Evolutionary conservation across 1,140 invertebrate species (phyloP), one percentile per base, ranked within the genome.

Genomic region (Druon quercuslanigerum): DNA sequence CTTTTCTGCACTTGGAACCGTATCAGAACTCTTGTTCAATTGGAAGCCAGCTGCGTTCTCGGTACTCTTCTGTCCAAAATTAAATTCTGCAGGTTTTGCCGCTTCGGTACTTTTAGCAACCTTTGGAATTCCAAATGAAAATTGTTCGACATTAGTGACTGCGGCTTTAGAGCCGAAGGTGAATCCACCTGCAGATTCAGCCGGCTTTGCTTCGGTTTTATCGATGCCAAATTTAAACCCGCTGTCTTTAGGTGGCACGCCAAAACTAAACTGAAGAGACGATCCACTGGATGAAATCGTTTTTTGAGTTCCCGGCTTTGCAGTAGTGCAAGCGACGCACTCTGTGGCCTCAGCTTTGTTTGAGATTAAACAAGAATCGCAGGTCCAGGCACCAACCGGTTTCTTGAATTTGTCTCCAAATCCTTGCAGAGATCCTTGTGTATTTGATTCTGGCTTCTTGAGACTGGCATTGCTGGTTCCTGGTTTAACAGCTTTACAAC

Each of bases 401-500:
- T 91, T 88, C 75, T 92, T 92, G 85, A 92, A 90, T 72, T 86
- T 88, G 51, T 92, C 86, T 12, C 89, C 91, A 85, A 92, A 93
- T 19, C 90, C 90, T 51, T 57, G 74, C 19, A 56, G 17, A 73
- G 77, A n/a, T 19, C 71, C 75, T 72, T 33, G 46, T 46, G 72
- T 14, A 33, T 2, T 50, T 78, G 80, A 17, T 76, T 83, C 25
- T 87, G 14, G 70, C 83, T 51, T 86, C 81, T 66, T 88, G 77
- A 54, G 76, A 72, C 80, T 89, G 40, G 77, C 71, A 76, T 70
- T 71, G 56, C 82, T 52, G 9, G 40, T 84, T 20, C 90, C 92
- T 11, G 94, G 94, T 84, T 94, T 96, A 1, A 92, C 86, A 33
- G 94, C 92, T 74, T 94, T 93, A 85, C 95, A 96, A 78, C 95